Evolutionary conservation across 92 coral and sea anemone species (phyloP).

Genomic region (Porites evermanni): DNA sequence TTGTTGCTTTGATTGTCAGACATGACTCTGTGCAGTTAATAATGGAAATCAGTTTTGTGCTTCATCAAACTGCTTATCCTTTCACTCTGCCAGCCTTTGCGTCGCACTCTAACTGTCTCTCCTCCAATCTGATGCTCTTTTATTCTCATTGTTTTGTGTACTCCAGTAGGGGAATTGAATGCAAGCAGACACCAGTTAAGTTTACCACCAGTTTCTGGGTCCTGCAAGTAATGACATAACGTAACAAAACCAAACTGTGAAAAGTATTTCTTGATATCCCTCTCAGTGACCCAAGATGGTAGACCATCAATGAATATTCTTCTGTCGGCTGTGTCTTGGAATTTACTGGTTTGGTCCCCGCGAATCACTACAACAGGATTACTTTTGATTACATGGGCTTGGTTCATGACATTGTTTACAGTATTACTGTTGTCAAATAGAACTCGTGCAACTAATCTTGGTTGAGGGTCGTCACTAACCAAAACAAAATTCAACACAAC

Average conservation of each 20-base stretch:
- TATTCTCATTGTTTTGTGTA: constrained; percentile 14
- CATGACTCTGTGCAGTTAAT: not conserved
- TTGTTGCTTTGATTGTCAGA: not conserved
- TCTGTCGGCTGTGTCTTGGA: not conserved
- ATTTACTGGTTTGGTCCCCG: not conserved
- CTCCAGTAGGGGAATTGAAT: constrained; percentile 11
- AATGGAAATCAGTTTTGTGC: not conserved
- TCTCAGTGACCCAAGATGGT: constrained; percentile 20
- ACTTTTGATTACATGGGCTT: not conserved
- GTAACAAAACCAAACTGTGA: constrained; percentile 58
- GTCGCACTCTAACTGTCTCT: constrained; percentile 9
- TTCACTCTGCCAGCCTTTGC: constrained; percentile 21
- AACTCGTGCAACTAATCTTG: not conserved
- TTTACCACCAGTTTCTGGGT: constrained; percentile 13
- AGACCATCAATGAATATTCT: constrained; percentile 37
- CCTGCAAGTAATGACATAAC: constrained; percentile 20
- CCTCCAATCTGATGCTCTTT: constrained; percentile 2
- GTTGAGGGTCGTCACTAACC: not conserved
- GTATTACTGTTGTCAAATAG: not conserved
- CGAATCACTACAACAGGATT: not conserved
- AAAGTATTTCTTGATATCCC: constrained; percentile 42
- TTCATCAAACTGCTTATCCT: not conserved
- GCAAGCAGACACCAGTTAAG: constrained; percentile 44
- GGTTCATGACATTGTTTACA: not conserved
- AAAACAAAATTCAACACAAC: constrained; percentile 44